A percentile compares a stretch with the other conserved stretches of the same genome.
Evolutionary conservation across 2,888 invertebrate species (phyloP).

Genomic region (Campaea margaritaria): DNA sequence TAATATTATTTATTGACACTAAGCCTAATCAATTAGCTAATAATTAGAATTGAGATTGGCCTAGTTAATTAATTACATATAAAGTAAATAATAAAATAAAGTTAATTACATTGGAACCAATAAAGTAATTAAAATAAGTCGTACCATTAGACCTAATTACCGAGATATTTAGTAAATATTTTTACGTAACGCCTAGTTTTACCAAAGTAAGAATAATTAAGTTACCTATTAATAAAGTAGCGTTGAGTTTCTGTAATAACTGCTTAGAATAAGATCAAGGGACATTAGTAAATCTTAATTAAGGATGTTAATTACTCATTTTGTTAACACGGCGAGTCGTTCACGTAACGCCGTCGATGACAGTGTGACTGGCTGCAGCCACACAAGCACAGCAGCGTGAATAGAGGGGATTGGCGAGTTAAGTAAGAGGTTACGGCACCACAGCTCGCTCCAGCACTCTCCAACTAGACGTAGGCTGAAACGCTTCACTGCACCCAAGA

Average conservation of each 20-base stretch:
- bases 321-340: conserved; percentile 26
- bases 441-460: conserved; percentile 65
- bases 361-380: conserved; percentile 17
- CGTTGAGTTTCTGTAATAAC: not conserved
- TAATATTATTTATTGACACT: not conserved
- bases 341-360: conserved; percentile 52
- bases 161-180: conserved; percentile 26
- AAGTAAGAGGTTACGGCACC: conserved; percentile 82
- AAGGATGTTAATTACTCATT: conserved; percentile 45
- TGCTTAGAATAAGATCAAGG: not conserved
- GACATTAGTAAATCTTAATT: conserved; percentile 24
- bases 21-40: conserved; percentile 2
- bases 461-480: conserved; percentile 62
- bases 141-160: conserved; percentile 14
- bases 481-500: conserved; percentile 61
- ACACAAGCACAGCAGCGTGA: conserved; percentile 43
- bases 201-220: not conserved
- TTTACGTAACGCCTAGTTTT: conserved; percentile 33
- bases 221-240: not conserved
- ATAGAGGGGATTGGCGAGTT: conserved; percentile 66
- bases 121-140: conserved; percentile 12
- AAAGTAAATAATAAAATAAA: conserved; percentile 17
- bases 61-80: conserved; percentile 23
- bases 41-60: conserved; percentile 14
- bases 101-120: conserved; percentile 21